These are phyloP conservation scores for Drosophila seguyi DNA, from an alignment of 1,140 invertebrate genomes.

Conservation along the genomic window DNA sequence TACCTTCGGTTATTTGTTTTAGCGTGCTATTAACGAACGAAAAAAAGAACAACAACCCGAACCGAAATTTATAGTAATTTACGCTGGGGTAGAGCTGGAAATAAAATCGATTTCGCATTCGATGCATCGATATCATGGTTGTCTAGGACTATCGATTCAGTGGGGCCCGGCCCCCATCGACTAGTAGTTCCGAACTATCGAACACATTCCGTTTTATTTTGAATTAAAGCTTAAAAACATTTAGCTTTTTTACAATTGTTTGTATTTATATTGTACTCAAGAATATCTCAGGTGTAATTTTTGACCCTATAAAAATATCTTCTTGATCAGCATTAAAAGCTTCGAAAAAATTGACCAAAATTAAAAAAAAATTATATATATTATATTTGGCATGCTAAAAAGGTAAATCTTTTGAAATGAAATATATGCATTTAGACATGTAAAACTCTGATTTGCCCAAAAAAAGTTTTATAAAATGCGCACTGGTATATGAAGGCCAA, in stretches of 20 bases:
- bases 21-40: constrained; percentile 55
- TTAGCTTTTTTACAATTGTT: background rate
- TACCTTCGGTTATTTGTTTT: constrained; percentile 56
- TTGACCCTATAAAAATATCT: too few species aligned
- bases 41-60: constrained; percentile 55
- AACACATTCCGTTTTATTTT: background rate
- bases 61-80: constrained; percentile 51
- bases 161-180: background rate
- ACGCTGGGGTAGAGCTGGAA: constrained; percentile 11
- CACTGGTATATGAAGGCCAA: too few species aligned
- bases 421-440: too few species aligned
- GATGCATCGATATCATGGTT: constrained; percentile 1
- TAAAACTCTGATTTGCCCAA: too few species aligned
- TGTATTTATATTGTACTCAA: background rate
- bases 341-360: too few species aligned
- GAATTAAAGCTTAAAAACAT: background rate
- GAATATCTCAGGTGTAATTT: too few species aligned
- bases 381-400: too few species aligned
- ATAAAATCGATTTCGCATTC: background rate
- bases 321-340: too few species aligned
- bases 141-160: background rate
- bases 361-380: too few species aligned
- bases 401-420: too few species aligned
- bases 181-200: background rate
- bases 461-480: too few species aligned